Conservation (phyloP, 2,797 vertebrate species). For the Danio kyathit region DNA sequence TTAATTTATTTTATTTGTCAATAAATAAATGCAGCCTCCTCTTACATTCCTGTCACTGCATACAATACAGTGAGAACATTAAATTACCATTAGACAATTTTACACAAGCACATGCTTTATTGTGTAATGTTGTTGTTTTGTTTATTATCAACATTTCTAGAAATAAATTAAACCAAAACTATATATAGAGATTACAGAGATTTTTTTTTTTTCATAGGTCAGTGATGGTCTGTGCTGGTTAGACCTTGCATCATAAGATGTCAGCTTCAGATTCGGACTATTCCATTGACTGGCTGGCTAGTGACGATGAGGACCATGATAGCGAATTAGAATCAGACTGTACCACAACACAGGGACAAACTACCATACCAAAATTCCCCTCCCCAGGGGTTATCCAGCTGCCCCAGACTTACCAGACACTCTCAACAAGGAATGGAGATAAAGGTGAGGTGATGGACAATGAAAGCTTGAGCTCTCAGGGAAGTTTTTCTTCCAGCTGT, state of each 20-base stretch:
- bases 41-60: not conserved
- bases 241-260: slow-evolving; percentile 80
- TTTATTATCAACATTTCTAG: not conserved
- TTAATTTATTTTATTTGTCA: not conserved
- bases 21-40: not conserved
- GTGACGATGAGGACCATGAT: slow-evolving; percentile 78
- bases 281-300: slow-evolving; percentile 85
- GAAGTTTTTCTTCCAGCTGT: slow-evolving; percentile 66
- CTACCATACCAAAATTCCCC: slow-evolving; percentile 57
- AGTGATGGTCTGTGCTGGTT: slow-evolving; percentile 82
- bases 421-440: slow-evolving; percentile 60
- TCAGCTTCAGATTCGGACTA: slow-evolving; percentile 84
- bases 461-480: slow-evolving; percentile 62
- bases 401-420: slow-evolving; percentile 30
- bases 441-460: slow-evolving; percentile 57
- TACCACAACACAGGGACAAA: slow-evolving; percentile 53
- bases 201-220: slow-evolving; percentile 67
- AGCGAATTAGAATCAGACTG: slow-evolving; percentile 73
- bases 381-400: slow-evolving; percentile 57
- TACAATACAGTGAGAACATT: not conserved
- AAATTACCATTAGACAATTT: not conserved
- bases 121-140: not conserved
- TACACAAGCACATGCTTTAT: not conserved
- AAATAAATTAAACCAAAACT: not conserved
- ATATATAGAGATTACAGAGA: slow-evolving; percentile 6